Evolutionary conservation across 2,797 vertebrate genomes (phyloP).

Genomic region (Antrozous pallidus): DNA sequence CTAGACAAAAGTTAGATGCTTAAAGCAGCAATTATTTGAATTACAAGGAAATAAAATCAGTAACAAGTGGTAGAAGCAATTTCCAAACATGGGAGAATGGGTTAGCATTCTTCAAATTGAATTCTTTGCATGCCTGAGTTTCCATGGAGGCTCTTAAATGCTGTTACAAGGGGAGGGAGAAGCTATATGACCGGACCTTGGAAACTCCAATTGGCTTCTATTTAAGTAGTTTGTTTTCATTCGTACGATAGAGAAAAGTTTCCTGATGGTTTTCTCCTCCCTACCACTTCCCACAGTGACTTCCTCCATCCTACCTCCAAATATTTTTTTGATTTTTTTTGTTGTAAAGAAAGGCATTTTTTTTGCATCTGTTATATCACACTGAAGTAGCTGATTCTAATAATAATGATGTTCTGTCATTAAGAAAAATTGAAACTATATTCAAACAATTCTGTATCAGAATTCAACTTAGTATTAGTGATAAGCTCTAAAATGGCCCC

Average conservation of each 20-base stretch:
- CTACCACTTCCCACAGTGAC: background rate
- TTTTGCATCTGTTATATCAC: background rate
- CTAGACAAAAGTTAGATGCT: background rate
- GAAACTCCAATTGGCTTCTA: background rate
- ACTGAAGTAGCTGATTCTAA: background rate
- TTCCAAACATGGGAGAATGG: background rate
- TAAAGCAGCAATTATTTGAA: background rate
- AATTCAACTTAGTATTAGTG: background rate
- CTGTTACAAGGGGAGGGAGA: rapidly evolving
- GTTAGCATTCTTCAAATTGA: background rate
- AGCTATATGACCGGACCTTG: background rate
- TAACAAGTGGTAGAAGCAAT: background rate
- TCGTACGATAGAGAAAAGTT: background rate
- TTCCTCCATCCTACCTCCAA: too few relatives aligned
- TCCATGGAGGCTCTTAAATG: background rate
- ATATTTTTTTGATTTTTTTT: too few relatives aligned
- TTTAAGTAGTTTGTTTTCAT: background rate
- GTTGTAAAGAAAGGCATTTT: background rate
- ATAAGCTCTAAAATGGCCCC: background rate
- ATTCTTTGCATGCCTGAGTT: background rate
- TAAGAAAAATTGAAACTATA: background rate
- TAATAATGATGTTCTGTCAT: background rate
- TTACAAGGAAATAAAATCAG: background rate
- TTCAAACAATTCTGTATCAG: background rate
- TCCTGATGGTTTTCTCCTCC: background rate